phyloP scores from a whole-genome alignment of 2,797 vertebrate genomes.

The Okamejei kenojei region DNA sequence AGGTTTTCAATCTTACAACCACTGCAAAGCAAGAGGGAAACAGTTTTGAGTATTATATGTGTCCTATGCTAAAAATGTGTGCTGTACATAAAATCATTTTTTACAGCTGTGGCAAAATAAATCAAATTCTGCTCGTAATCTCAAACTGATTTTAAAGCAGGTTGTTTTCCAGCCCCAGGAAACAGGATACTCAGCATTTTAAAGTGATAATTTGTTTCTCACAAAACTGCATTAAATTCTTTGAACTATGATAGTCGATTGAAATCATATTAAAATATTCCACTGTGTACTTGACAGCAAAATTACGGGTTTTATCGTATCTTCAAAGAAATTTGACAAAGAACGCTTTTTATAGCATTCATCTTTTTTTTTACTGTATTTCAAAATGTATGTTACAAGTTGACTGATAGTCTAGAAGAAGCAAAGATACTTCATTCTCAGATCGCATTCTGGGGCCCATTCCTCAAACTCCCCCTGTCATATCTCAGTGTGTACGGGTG shows the following conservation, averaged over 20 bases:
- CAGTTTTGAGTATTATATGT: neutral
- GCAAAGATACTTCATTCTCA: neutral
- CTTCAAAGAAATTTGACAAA: slow-evolving; percentile 25
- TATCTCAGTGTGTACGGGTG: neutral
- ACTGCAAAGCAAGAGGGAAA: neutral
- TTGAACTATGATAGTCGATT: slow-evolving; percentile 19
- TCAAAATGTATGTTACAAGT: neutral
- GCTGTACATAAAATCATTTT: neutral
- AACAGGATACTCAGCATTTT: slow-evolving; percentile 29
- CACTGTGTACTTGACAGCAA: slow-evolving; percentile 23
- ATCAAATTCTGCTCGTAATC: slow-evolving; percentile 24
- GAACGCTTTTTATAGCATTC: neutral
- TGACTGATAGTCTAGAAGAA: neutral
- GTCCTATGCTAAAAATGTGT: neutral
- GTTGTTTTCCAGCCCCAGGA: slow-evolving; percentile 28
- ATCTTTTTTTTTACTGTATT: neutral
- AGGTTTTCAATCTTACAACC: neutral
- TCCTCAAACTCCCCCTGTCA: too few relatives aligned
- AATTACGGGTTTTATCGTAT: slow-evolving; percentile 16
- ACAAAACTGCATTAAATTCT: slow-evolving; percentile 26
- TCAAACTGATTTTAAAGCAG: slow-evolving; percentile 35
- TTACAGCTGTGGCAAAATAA: slow-evolving; percentile 31
- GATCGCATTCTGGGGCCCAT: neutral
- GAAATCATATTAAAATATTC: slow-evolving; percentile 35
- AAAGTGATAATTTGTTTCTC: slow-evolving; percentile 33